Evolutionary conservation across 2,797 vertebrate species (phyloP).

Genomic region (Bradypus variegatus): DNA sequence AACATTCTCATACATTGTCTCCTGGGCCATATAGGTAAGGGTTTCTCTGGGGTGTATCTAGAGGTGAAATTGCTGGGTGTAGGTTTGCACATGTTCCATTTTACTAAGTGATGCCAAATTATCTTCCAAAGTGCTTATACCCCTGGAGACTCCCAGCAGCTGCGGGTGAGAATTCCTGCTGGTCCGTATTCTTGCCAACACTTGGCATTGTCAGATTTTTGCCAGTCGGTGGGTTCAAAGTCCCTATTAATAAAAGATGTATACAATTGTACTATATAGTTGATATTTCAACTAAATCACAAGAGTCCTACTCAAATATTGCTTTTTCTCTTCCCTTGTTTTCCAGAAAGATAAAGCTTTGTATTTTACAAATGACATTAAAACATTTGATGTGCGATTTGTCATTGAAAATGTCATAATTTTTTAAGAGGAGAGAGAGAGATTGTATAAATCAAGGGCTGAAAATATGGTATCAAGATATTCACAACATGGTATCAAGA

Average conservation of each 20-base stretch:
- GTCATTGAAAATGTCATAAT: not conserved
- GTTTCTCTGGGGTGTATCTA: not conserved
- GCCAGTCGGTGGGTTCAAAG: not conserved
- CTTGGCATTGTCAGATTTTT: not conserved
- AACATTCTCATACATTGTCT: not conserved
- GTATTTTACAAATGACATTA: not conserved
- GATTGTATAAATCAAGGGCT: not conserved
- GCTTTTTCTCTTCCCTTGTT: not conserved
- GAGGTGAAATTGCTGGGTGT: not conserved
- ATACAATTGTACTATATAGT: not conserved
- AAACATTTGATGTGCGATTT: not conserved
- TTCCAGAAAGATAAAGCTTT: not conserved
- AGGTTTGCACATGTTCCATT: not conserved
- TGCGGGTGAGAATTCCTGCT: not conserved
- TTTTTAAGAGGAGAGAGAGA: not conserved
- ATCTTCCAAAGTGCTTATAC: not conserved
- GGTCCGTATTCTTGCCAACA: not conserved
- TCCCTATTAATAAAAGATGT: not conserved
- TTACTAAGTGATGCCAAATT: not conserved
- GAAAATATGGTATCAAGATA: not conserved
- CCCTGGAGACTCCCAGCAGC: not conserved
- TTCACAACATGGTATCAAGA: not conserved
- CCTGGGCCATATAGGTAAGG: not conserved
- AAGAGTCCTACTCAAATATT: constrained; percentile 13
- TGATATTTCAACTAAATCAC: not conserved